These are phyloP conservation scores for Phoenicopterus ruber DNA, from an alignment of 2,113 vertebrate species.

Conservation along the genomic window DNA sequence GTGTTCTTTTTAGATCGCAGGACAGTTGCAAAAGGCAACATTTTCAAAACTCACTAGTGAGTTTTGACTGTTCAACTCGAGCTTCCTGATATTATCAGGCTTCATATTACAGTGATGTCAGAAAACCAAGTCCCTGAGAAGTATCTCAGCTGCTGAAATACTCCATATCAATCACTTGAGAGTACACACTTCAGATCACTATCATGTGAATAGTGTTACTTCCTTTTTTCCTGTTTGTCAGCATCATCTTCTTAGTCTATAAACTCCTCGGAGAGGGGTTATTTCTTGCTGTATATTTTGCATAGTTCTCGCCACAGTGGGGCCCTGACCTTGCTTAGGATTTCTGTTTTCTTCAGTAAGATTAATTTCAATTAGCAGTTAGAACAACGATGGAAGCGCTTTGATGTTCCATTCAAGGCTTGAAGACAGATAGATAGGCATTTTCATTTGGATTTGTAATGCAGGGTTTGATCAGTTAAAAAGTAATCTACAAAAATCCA, in stretches of 20 bases:
- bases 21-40: neutral
- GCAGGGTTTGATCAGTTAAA: neutral
- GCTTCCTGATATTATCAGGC: neutral
- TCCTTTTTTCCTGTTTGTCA: neutral
- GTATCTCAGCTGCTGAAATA: neutral
- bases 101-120: conserved; percentile 10
- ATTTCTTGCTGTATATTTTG: neutral
- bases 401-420: neutral
- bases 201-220: neutral
- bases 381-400: neutral
- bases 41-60: neutral
- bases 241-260: neutral
- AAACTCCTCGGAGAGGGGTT: neutral
- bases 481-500: neutral
- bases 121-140: neutral
- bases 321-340: neutral
- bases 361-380: neutral
- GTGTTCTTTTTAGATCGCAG: neutral
- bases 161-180: neutral
- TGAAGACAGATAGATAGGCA: neutral
- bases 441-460: conserved; percentile 17
- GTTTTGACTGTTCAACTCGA: neutral
- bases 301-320: neutral
- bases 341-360: neutral
- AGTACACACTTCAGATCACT: conserved; percentile 1